Conservation (phyloP, 2,113 vertebrate species). For the Scomber scombrus region DNA sequence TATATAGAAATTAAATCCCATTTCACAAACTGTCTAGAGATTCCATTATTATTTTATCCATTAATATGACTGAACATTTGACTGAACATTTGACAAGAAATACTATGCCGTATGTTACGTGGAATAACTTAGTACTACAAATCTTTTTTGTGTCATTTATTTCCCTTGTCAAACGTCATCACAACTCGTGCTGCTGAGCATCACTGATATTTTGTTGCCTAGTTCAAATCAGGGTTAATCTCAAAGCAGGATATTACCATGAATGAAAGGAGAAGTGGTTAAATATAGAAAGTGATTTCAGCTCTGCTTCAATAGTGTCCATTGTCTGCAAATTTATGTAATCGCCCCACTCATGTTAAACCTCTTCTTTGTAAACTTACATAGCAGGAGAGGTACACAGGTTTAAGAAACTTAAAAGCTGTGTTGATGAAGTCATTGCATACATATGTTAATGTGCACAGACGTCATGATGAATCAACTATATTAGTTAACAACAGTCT, state of each 20-base stretch:
- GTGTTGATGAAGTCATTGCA: neutral
- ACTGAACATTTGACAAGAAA: neutral
- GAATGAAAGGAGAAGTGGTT: conserved; percentile 65
- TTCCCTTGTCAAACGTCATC: conserved; percentile 29
- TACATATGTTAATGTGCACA: neutral
- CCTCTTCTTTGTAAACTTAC: conserved; percentile 22
- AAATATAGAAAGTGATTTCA: conserved; percentile 75
- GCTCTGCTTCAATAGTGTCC: conserved; percentile 60
- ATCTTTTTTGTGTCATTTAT: conserved; percentile 2
- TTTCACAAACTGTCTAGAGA: neutral
- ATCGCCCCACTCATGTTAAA: conserved; percentile 42
- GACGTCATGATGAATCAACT: neutral
- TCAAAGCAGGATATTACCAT: conserved; percentile 63
- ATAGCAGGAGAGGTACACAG: neutral
- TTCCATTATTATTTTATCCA: neutral
- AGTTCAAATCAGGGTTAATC: conserved; percentile 73
- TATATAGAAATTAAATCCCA: no score
- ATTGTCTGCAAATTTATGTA: conserved; percentile 71
- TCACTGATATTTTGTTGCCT: conserved; percentile 17
- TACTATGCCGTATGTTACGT: no score
- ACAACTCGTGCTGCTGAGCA: conserved; percentile 54
- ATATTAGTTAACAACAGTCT: neutral
- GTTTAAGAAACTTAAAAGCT: conserved; percentile 3
- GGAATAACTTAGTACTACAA: neutral
- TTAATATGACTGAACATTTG: neutral